A percentile compares a stretch with the other conserved stretches of the same genome.
phyloP scores from a whole-genome alignment of 2,888 invertebrate genomes.

The Marasmarcha lunaedactyla region DNA sequence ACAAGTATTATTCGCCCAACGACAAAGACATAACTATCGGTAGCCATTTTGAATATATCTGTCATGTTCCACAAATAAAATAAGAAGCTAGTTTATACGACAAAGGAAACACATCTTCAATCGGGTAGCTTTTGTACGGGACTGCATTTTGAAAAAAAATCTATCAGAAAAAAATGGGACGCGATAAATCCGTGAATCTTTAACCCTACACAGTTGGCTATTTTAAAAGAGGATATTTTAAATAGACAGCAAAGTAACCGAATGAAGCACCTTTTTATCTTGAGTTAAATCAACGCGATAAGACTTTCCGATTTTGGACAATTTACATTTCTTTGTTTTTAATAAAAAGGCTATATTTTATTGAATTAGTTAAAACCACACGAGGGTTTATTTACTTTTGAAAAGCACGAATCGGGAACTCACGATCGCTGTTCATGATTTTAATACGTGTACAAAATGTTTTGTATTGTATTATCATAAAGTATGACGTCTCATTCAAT shows the following conservation, averaged over 20 bases:
- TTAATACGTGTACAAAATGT: slow-evolving; percentile 44
- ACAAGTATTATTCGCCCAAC: slow-evolving; percentile 38
- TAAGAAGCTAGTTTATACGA: slow-evolving; percentile 51
- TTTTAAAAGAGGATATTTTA: too few relatives aligned
- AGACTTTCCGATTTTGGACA: too few relatives aligned
- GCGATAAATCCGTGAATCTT: slow-evolving; percentile 51
- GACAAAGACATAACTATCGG: slow-evolving; percentile 61
- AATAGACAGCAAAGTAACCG: too few relatives aligned
- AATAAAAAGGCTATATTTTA: too few relatives aligned
- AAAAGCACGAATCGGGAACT: slow-evolving; percentile 42
- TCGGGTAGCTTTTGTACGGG: slow-evolving; percentile 38
- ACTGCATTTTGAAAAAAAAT: slow-evolving; percentile 45
- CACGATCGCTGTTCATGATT: slow-evolving; percentile 61
- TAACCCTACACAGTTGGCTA: slow-evolving; percentile 17
- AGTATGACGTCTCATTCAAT: slow-evolving; percentile 52
- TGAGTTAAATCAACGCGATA: too few relatives aligned
- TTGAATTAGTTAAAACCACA: too few relatives aligned
- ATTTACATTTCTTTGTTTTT: too few relatives aligned
- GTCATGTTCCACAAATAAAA: slow-evolving; percentile 62
- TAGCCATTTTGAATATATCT: slow-evolving; percentile 55
- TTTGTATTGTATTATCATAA: slow-evolving; percentile 57
- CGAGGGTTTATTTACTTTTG: too few relatives aligned
- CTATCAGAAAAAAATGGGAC: slow-evolving; percentile 59
- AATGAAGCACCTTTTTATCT: too few relatives aligned
- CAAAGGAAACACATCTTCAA: slow-evolving; percentile 45